Base-by-base conservation (phyloP, 2,113 vertebrate species). In the Poeciliopsis retropinna region DNA sequence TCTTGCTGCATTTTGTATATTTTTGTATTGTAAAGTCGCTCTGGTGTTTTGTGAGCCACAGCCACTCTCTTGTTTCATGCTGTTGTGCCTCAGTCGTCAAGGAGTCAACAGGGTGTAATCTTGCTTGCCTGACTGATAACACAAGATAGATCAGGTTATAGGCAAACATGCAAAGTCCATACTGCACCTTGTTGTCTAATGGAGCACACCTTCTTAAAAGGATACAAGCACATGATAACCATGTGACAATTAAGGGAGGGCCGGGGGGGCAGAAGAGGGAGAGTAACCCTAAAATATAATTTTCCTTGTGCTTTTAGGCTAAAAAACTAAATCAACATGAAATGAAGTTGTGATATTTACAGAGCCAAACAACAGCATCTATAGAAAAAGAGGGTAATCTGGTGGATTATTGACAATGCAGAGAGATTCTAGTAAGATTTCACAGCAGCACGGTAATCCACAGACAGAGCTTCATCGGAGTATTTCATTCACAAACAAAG, bases 111-210 rank as follows among this genome's bases (percentile, higher is more conserved):
- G 54, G 63, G 68, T n/a, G 5, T 29, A 63, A 65, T 54, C 14
- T 29, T 67, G 12, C 47, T 30, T 29, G 29, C 30, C 31, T 41
- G 63, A 34, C 67, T 84, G 86, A 92, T 88, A 88, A 89, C 62
- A 76, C 63, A 34, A 37, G 67, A 83, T 70, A 70, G 73, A 37
- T 67, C 64, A 67, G 63, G 57, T 68, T 67, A 70, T 57, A 70
- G 37, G 78, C 67, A 82, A 85, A 77, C 74, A 91, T 73, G 57
- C 90, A 92, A 93, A 93, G 93, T 92, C 90, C 91, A 94, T 34
- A 30, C 76, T 73, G 76, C 79, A 80, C 85, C 81, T 73, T 22
- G 22, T 75, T 13, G 14, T 67, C 75, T 78, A 72, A 69, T 4
- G 3, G 57, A 68, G 10, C 69, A 67, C 67, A n/a, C 30, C 41